Evolutionary conservation across 2,797 vertebrate species (phyloP).

Genomic region (Choloepus didactylus): DNA sequence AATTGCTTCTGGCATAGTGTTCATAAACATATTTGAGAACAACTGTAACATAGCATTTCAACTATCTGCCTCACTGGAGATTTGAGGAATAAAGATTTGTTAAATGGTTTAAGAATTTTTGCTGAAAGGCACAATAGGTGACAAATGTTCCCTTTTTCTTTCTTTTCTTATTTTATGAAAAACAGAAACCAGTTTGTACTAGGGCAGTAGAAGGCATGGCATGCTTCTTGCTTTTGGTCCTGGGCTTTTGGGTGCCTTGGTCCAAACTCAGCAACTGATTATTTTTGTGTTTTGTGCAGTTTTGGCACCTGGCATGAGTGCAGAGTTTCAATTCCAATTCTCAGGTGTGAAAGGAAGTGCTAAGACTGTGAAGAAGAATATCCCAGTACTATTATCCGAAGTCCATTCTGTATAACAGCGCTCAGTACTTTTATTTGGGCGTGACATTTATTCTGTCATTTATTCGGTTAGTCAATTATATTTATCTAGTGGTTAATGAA

Average conservation of each 20-base stretch:
- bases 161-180: slow-evolving; percentile 57
- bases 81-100: slow-evolving; percentile 68
- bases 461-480: not conserved
- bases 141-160: slow-evolving; percentile 58
- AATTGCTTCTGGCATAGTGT: slow-evolving; percentile 73
- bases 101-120: slow-evolving; percentile 67
- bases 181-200: slow-evolving; percentile 61
- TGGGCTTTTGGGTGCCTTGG: slow-evolving; percentile 45
- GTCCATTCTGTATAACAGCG: not conserved
- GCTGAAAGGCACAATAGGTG: slow-evolving; percentile 48
- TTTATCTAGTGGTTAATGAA: slow-evolving; percentile 53
- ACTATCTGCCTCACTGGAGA: slow-evolving; percentile 57
- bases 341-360: slow-evolving; percentile 45
- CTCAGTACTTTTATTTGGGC: slow-evolving; percentile 18
- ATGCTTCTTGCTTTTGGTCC: slow-evolving; percentile 30
- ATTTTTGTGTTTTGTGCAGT: slow-evolving; percentile 54
- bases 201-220: slow-evolving; percentile 8
- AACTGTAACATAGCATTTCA: slow-evolving; percentile 67
- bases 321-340: slow-evolving; percentile 58
- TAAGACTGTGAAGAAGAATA: slow-evolving; percentile 45
- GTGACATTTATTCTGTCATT: slow-evolving; percentile 42
- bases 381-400: slow-evolving; percentile 35
- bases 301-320: slow-evolving; percentile 25
- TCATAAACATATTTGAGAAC: slow-evolving; percentile 72
- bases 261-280: slow-evolving; percentile 62